Percentiles rank a stretch among this genome's conserved stretches.
Evolutionary conservation across 2,113 vertebrate genomes (phyloP).

Genomic region (Muntiacus reevesi): DNA sequence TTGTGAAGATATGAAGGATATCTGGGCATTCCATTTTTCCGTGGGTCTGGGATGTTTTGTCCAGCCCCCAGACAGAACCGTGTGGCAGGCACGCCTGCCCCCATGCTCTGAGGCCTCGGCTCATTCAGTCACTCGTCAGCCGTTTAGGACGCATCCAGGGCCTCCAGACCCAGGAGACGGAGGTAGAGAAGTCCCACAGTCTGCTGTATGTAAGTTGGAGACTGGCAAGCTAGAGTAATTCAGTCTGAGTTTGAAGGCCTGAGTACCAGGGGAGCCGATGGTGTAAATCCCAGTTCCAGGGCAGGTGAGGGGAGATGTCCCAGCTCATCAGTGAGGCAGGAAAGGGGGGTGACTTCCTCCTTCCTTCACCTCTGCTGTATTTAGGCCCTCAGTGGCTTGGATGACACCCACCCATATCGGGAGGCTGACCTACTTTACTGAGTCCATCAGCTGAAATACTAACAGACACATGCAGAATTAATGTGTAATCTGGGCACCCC

Average conservation of each 20-base stretch:
- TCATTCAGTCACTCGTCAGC: background rate
- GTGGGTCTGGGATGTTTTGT: background rate
- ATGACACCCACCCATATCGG: background rate
- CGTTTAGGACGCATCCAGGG: rapidly evolving
- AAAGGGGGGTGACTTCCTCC: background rate
- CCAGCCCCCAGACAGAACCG: background rate
- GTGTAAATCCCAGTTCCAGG: background rate
- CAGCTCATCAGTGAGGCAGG: background rate
- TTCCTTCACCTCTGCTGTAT: background rate
- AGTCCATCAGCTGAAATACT: background rate
- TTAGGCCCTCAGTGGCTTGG: background rate
- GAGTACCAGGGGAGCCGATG: background rate
- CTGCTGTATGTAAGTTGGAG: background rate
- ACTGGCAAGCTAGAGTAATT: background rate
- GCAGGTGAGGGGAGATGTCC: background rate
- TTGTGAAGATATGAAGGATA: background rate
- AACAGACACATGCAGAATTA: background rate
- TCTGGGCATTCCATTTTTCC: background rate
- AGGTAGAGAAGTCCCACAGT: background rate
- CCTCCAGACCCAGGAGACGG: background rate
- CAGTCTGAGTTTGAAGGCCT: background rate
- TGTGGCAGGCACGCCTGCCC: background rate
- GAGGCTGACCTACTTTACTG: background rate
- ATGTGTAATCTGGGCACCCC: background rate
- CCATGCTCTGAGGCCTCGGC: background rate